These are phyloP conservation scores for Suncus etruscus DNA, from an alignment of 2,113 vertebrate species.

Conservation along the genomic window DNA sequence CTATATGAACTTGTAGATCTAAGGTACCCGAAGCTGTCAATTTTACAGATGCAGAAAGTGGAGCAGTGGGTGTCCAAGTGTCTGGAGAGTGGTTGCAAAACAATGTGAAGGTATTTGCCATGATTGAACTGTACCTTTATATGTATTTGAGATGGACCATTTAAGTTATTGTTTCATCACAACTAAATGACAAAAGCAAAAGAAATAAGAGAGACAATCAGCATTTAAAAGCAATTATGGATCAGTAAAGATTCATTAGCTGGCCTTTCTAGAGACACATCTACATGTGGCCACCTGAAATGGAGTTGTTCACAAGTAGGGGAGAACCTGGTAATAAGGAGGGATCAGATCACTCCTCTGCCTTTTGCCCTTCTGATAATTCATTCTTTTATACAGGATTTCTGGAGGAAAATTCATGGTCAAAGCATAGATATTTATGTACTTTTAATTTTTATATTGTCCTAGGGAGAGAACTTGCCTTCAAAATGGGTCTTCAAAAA, in stretches of 20 bases:
- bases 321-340: neutral
- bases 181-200: neutral
- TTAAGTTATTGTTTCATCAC: neutral
- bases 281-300: neutral
- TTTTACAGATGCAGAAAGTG: neutral
- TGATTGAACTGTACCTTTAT: neutral
- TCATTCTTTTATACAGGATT: neutral
- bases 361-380: conserved; percentile 15
- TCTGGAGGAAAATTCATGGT: neutral
- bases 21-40: neutral
- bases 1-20: neutral
- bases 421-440: neutral
- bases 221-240: conserved; percentile 9
- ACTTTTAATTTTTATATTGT: neutral
- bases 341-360: neutral
- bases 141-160: neutral
- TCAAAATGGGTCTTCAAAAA: neutral
- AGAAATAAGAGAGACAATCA: neutral
- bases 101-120: neutral
- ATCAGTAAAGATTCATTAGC: neutral
- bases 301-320: neutral
- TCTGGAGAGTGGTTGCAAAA: neutral
- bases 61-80: neutral
- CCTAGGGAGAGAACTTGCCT: neutral
- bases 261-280: conserved; percentile 31